phyloP scores from a whole-genome alignment of 2,888 invertebrate species.

The Metellina segmentata region DNA sequence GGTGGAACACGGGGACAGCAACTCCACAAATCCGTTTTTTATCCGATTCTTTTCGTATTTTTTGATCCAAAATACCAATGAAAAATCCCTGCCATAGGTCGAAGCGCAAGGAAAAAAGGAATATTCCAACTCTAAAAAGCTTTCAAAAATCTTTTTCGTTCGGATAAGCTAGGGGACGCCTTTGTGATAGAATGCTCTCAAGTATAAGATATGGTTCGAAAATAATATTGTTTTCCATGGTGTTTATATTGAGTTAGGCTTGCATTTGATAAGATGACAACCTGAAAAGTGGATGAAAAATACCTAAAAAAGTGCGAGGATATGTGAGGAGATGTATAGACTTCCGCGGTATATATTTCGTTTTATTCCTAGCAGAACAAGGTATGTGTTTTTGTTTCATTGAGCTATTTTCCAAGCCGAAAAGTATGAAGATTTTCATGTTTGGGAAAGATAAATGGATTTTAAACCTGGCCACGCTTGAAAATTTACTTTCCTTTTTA shows the following conservation, averaged over 20 bases:
- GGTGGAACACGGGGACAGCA: background rate
- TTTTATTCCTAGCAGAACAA: background rate
- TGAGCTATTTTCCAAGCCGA: background rate
- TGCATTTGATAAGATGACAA: slow-evolving; percentile 1
- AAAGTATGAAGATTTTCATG: background rate
- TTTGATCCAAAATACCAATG: background rate
- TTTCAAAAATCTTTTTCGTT: background rate
- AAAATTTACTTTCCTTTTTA: no score
- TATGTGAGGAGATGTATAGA: background rate
- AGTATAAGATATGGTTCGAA: background rate
- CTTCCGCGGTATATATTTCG: background rate
- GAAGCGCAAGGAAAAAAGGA: background rate
- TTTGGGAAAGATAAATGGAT: background rate
- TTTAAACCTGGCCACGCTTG: background rate
- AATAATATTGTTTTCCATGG: background rate
- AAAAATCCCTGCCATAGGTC: background rate
- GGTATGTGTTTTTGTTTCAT: background rate
- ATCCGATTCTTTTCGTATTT: background rate
- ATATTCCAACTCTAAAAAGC: background rate
- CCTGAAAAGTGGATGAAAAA: background rate
- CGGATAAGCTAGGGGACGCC: background rate
- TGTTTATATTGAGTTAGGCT: slow-evolving; percentile 1
- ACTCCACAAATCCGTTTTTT: slow-evolving; percentile 11
- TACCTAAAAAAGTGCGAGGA: background rate
- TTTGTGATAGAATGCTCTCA: background rate